Evolutionary conservation across 2,113 vertebrate species (phyloP), one percentile per base, ranked within the genome.

Genomic region (Calidris pygmaea): DNA sequence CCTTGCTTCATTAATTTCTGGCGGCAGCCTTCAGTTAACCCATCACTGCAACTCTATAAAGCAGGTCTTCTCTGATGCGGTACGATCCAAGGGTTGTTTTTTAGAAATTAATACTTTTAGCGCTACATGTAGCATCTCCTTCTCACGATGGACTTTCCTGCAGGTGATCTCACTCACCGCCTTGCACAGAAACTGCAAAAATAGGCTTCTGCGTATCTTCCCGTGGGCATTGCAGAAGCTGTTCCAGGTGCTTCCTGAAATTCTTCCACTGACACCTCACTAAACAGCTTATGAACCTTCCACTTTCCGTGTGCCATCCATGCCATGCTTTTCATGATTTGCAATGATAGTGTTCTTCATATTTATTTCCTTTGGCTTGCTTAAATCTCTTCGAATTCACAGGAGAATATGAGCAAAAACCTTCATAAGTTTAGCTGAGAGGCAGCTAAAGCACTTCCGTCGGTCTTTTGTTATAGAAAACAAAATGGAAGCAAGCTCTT

Each of bases 151-250:
- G 75, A 32, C 71, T 63, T 78, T 17, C 26, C 66, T 81, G 52
- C 26, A 63, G 62, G 56, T 29, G 50, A 82, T 41, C 12, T 50
- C 39, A n/a, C 35, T 45, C 47, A 4, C 15, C 65, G 43, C 63
- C 48, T 55, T 50, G 9, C n/a, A 12, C 34, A 53, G 35, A 73
- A 86, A 73, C 66, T n/a, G 35, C 35, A 66, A 53, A 82, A 26
- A 0, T n/a, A 18, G 12, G 5, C 8, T 30, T 20, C 21, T 5
- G 5, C 0, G 0, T n/a, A 16, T 41, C 35, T 30, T 82, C 30
- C 39, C 15, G 16, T 0, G 3, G 14, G 59, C 14, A 19, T 6
- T 43, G 56, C 55, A 81, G 77, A 85, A 85, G 32, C 29, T 77
- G 22, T 37, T 77, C 26, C n/a, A 41, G 66, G 62, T 9, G 12